phyloP scores from a whole-genome alignment of 2,888 invertebrate genomes.

The Drosophila meridionalis region DNA sequence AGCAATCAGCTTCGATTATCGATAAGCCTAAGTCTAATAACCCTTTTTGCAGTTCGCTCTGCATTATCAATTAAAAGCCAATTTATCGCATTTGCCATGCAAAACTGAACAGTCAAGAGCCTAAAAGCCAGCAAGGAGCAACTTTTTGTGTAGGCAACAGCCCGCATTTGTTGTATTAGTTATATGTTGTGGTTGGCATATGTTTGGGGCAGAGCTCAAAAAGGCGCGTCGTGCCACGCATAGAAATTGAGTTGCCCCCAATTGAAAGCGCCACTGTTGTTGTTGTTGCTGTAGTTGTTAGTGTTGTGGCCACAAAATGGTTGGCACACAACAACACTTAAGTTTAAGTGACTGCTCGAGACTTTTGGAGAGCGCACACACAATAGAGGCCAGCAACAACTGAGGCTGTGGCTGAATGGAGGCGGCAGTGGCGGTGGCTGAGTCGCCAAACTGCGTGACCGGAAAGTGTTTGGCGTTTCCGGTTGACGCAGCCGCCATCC shows the following conservation, averaged over 20 bases:
- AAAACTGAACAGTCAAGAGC: conserved; percentile 5
- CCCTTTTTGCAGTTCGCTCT: conserved; percentile 32
- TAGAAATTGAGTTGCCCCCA: conserved; percentile 68
- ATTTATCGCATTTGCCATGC: conserved; percentile 53
- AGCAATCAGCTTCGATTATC: conserved; percentile 57
- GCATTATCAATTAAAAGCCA: conserved; percentile 58
- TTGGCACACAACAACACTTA: conserved; percentile 73
- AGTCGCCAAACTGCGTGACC: conserved; percentile 68
- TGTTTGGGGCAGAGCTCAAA: conserved; percentile 36
- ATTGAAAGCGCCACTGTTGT: conserved; percentile 28
- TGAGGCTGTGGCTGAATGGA: neutral
- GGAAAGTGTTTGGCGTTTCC: conserved; percentile 75
- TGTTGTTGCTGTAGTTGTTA: conserved; percentile 17
- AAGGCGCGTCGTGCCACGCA: conserved; percentile 61
- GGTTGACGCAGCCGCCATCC: conserved; percentile 59
- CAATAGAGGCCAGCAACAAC: conserved; percentile 27
- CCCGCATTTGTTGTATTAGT: conserved; percentile 19
- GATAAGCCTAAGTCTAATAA: conserved; percentile 39
- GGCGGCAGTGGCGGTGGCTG: conserved; percentile 12
- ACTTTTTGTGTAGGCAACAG: conserved; percentile 41
- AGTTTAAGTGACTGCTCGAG: conserved; percentile 74
- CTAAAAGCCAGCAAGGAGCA: conserved; percentile 18
- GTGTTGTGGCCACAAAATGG: conserved; percentile 70
- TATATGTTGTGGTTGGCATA: conserved; percentile 20
- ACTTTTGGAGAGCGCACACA: conserved; percentile 48